Evolutionary conservation across 2,113 vertebrate genomes (phyloP), one percentile per base, ranked within the genome.

Genomic region (Psophia crepitans): DNA sequence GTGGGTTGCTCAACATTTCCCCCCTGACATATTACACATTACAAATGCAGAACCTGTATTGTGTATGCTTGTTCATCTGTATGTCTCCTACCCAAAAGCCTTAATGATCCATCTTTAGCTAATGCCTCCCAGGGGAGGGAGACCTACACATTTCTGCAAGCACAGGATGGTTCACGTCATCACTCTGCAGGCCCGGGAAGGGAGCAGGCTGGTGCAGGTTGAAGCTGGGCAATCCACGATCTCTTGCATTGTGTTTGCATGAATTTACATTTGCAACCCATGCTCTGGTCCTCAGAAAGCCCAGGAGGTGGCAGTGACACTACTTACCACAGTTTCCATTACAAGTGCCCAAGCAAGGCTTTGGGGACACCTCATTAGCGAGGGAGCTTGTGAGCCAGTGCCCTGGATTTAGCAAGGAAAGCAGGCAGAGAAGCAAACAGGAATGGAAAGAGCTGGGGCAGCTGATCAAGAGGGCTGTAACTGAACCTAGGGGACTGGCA

Each of bases 221-320:
- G 43, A 74, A 77, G 49, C 22, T 43, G 73, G 54, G 54, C 60
- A 79, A 32, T 27, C 30, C 27, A 32, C 39, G 13, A 28, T 65
- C 14, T 53, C 46, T 85, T 75, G 51, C 60, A 49, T 44, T 44
- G 9, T 0, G 0, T 66, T 68, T 75, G 58, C 28, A 24, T 10
- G 30, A 71, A 78, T 74, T 30, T 83, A n/a, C 56, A 57, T 88
- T 93, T 90, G 27, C 44, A 84, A 18, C 54, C 84, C 88, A 35
- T 5, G 37, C 58, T 93, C 82, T 49, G 33, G 17, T 89, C 56
- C 44, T 92, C 86, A 54, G 49, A 86, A 75, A 90, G 87, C 73
- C 90, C 84, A 90, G 89, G 90, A 94, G 89, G 79, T 93, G 94
- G 92, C 92, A 94, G 90, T 87, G 94, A 87, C 84, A 92, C 39